Conservation (phyloP, 35 echinoderm and acorn worm species). For the Stichopus chloronotus region DNA sequence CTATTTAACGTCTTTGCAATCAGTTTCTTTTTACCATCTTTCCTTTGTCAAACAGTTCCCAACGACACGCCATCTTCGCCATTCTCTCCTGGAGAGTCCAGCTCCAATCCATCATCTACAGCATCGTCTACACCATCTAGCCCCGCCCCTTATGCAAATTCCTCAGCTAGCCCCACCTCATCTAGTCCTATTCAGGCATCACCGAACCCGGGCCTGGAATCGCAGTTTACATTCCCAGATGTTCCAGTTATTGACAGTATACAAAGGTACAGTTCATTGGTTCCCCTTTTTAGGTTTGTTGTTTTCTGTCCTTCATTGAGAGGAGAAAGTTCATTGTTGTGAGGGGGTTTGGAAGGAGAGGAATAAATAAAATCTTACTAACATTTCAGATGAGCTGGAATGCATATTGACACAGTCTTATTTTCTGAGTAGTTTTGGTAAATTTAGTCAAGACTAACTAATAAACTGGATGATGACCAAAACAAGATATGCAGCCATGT, state of each 20-base stretch:
- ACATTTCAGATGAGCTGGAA: too few relatives aligned
- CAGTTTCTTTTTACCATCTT: too few relatives aligned
- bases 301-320: too few relatives aligned
- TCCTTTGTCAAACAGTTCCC: constrained; percentile 7
- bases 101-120: constrained; percentile 97
- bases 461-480: too few relatives aligned
- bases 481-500: too few relatives aligned
- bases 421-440: too few relatives aligned
- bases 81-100: constrained; percentile 83
- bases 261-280: constrained; percentile 3
- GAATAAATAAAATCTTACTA: too few relatives aligned
- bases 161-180: constrained; percentile 76
- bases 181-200: constrained; percentile 77
- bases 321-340: too few relatives aligned
- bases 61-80: constrained; percentile 53
- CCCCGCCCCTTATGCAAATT: constrained; percentile 76
- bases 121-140: constrained; percentile 94
- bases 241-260: constrained; percentile 42
- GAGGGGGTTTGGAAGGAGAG: too few relatives aligned
- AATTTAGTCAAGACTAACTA: too few relatives aligned
- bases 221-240: constrained; percentile 83
- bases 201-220: constrained; percentile 46
- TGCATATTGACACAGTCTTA: too few relatives aligned
- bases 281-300: not conserved
- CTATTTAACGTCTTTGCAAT: too few relatives aligned